Base-by-base conservation (phyloP, 2,888 invertebrate species). In the Leptopilina drosophilae region DNA sequence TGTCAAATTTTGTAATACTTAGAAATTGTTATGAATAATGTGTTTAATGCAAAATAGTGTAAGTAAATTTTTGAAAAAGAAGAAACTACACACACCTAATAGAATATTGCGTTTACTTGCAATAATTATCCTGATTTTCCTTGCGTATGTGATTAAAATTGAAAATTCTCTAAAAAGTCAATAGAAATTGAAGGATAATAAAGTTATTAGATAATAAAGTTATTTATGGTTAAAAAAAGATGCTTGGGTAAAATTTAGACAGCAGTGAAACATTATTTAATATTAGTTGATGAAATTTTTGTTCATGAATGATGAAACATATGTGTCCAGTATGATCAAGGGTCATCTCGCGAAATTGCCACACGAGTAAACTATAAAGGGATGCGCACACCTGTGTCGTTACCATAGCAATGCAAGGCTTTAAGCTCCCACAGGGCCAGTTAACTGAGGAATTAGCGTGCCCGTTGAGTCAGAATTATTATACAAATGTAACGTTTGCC, bases 381-480 rank as follows among this genome's bases (percentile, higher is more conserved):
- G 69, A 56, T 73, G 69, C 69, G 69, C 69, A 80, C 80, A 82
- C 80, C 82, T 82, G 85, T 83, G 81, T 84, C 84, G 81, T 86
- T 86, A 85, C 84, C 84, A 84, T 82, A 80, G 82, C 81, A 81
- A 82, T 86, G 82, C 82, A 83, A 82, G 78, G 78, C 81, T 80
- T 79, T 82, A 84, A 85, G 83, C 81, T 84, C 81, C 82, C 82
- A 79, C 78, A 81, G 82, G 84, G 81, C 83, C 86, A 84, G 87
- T 87, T 87, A 87, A 85, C 80, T 82, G 83, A 83, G 84, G 84
- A 87, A 87, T 87, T 86, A 87, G 87, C 82, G 80, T 77, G 83
- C 80, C 82, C 82, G 80, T 78, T 83, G 84, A 85, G 83, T 83
- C 83, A 80, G 84, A 87, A 86, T 87, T 87, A 88, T 88, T 87